Base-by-base conservation (phyloP, 2,888 invertebrate genomes). In the Mesorhabditis belari region DNA sequence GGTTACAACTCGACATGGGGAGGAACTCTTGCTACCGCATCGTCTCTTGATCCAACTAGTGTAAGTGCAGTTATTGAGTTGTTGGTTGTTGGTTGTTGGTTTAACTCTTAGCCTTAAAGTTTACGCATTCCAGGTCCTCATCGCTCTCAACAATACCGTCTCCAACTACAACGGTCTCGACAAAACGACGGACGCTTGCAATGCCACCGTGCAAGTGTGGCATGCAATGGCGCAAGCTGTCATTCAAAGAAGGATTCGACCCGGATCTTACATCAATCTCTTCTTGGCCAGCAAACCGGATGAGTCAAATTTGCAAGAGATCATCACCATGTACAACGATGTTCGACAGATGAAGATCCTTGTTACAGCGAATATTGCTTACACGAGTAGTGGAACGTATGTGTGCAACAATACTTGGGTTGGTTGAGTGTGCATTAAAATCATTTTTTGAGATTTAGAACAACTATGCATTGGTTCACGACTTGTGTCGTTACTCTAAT, bases 1-100 rank as follows among this genome's bases (percentile, higher is more conserved):
- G 71, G 67, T 52, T 71, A 49, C 67, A 71, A 71, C 55, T 71
- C 71, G 0, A 71, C 71, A 12, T 71, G 71, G 71, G 71, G 71
- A 59, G 71, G 66, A 55, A 58, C 61, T 35, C 58, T 71, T 17
- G 64, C 66, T 6, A 58, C 58, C 5, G 55, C 69, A 3, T 65
- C 64, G 19, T 57, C 61, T 4, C 26, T 49, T 9, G 57, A 69
- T 17, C 61, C 65, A 2, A 57, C 66, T 4, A 60, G n/a, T n/a
- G n/a, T n/a, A n/a, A n/a, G n/a, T n/a, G n/a, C n/a, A n/a, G n/a
- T n/a, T n/a, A n/a, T n/a, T n/a, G n/a, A n/a, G n/a, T n/a, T n/a
- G n/a, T n/a, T n/a, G n/a, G n/a, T 55, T 5, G 26, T 23, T 25
- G 25, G 4, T 4, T 5, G 19, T 29, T n/a, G 24, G 6, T 23